Evolutionary conservation across 2,113 vertebrate genomes (phyloP).

Genomic region (Pygoscelis adeliae): DNA sequence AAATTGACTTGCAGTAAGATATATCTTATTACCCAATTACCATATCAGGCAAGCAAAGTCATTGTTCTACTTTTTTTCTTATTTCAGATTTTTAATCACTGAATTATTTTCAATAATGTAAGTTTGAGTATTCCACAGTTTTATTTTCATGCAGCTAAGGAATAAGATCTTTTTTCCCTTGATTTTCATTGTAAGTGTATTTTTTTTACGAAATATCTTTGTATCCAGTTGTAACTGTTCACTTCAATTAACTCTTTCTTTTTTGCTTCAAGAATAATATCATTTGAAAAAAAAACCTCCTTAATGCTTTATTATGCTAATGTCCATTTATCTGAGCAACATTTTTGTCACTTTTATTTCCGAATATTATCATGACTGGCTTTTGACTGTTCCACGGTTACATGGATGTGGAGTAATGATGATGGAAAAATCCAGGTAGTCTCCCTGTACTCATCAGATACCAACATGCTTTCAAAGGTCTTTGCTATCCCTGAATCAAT

Average conservation of each 20-base stretch:
- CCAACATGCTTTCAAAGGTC: not conserved
- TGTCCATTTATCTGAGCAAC: not conserved
- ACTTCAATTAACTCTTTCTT: not conserved
- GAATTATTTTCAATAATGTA: not conserved
- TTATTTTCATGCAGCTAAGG: not conserved
- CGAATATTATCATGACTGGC: not conserved
- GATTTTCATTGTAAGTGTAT: not conserved
- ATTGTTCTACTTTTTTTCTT: not conserved
- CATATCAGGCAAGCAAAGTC: not conserved
- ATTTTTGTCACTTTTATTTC: not conserved
- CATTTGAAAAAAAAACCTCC: not conserved
- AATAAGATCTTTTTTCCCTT: not conserved
- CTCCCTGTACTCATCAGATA: not conserved
- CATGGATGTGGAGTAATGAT: not conserved
- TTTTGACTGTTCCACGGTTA: not conserved
- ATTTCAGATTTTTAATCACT: not conserved
- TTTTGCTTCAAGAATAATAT: not conserved
- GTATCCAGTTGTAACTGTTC: not conserved
- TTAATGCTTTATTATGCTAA: not conserved
- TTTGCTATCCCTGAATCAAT: not conserved
- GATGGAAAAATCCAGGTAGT: not conserved
- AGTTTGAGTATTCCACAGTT: not conserved
- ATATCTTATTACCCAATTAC: constrained; percentile 21
- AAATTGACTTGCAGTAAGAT: constrained; percentile 40
- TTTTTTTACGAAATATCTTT: not conserved